phyloP scores from a whole-genome alignment of 1,140 invertebrate genomes.

The Papilio polyxenes region DNA sequence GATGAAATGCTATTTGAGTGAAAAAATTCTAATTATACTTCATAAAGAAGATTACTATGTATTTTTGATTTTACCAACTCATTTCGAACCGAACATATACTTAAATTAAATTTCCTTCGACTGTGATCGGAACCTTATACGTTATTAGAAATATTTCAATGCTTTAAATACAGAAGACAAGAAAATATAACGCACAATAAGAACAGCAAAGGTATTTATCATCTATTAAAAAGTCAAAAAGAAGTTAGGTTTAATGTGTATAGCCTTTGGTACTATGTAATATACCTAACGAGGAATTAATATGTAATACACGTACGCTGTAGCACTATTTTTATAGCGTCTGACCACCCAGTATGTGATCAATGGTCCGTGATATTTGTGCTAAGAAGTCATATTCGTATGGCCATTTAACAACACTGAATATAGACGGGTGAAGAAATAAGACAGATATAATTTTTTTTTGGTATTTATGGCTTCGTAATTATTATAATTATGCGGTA shows the following conservation, averaged over 20 bases:
- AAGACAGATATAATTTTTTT: not conserved
- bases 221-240: not conserved
- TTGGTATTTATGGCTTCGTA: not conserved
- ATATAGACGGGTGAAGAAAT: not conserved
- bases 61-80: too few species aligned
- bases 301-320: not conserved
- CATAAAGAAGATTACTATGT: too few species aligned
- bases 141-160: too few species aligned
- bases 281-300: not conserved
- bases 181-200: too few species aligned
- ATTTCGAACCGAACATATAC: too few species aligned
- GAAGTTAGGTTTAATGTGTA: not conserved
- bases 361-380: conserved; percentile 20
- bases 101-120: too few species aligned
- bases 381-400: not conserved
- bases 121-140: too few species aligned
- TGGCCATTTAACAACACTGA: not conserved
- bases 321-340: not conserved
- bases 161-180: too few species aligned
- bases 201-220: not conserved
- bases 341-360: conserved; percentile 29
- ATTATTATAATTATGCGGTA: not conserved
- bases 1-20: too few species aligned
- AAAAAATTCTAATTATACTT: too few species aligned
- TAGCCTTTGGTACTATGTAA: not conserved